Conservation (phyloP, 2,113 vertebrate species). For the Elephas maximus region DNA sequence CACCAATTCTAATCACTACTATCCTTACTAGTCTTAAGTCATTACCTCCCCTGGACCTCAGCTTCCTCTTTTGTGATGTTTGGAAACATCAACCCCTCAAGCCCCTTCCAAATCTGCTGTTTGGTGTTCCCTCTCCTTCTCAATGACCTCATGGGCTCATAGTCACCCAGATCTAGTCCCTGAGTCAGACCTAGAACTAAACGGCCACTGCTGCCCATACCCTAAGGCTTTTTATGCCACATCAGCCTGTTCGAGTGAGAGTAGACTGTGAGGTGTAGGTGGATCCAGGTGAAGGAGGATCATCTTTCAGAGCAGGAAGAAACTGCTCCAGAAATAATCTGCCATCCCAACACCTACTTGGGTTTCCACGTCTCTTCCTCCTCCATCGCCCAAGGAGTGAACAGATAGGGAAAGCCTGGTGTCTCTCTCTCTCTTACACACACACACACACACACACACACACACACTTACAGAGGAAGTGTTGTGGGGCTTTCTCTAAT, state of each 20-base stretch:
- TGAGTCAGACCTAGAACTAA: not conserved
- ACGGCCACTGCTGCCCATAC: not conserved
- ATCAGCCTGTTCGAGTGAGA: not conserved
- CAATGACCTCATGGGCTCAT: not conserved
- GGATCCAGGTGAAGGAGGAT: not conserved
- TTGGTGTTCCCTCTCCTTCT: not conserved
- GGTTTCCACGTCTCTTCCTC: not conserved
- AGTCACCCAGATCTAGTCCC: not conserved
- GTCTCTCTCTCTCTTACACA: not conserved
- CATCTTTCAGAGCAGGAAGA: not conserved
- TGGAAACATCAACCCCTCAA: not conserved
- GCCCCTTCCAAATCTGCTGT: not conserved
- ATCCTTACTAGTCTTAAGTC: not conserved
- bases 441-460: too few species aligned
- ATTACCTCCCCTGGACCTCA: not conserved
- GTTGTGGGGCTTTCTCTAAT: not conserved
- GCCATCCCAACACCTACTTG: not conserved
- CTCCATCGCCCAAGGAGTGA: not conserved
- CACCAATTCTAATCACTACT: not conserved
- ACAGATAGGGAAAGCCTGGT: not conserved
- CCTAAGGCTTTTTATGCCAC: not conserved
- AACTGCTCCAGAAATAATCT: not conserved
- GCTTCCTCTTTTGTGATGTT: not conserved
- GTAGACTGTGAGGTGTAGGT: not conserved
- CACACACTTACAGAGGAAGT: not conserved